Evolutionary conservation across 2,797 vertebrate genomes (phyloP), one percentile per base, ranked within the genome.

Genomic region (Melanotaenia nigrans): DNA sequence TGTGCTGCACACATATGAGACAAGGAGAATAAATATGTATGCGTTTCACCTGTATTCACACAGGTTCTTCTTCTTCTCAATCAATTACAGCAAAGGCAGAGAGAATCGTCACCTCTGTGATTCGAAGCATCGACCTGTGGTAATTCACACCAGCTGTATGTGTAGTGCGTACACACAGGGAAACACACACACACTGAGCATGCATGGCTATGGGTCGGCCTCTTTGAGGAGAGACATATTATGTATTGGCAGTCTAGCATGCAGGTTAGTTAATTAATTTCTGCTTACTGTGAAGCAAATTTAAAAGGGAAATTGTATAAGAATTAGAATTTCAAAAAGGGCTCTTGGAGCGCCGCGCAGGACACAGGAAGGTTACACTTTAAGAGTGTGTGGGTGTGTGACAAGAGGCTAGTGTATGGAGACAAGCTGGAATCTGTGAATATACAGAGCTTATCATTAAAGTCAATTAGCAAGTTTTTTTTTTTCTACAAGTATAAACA

Each of bases 181-280:
- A 11, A 14, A 25, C 58, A 5, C 70, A 1, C 61, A 36, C 71
- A 66, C 66, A 3, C 8, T 4, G 25, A 65, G 66, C 56, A 16
- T 56, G 65, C 60, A 22, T 2, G 65, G 75, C 75, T 65, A 7
- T 61, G 70, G 73, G 68, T 71, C 25, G 55, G 35, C 67, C 72
- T 75, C 73, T 78, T 57, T 38, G 49, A 67, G 72, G 30, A 53
- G 68, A 66, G 20, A 75, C 82, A 81, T 73, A 85, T 91, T 87
- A 87, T 87, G 79, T 83, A 82, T 83, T 62, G 47, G 69, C 82
- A 84, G 79, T 85, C 73, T 85, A 78, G 71, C 86, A 66, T 88
- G 86, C 80, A 85, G 82, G 79, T 82, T 66, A 71, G 83, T 73
- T 87, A 81, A 90, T 91, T 92, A 81, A 87, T 89, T 85, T 88